A percentile compares a stretch with the other conserved stretches of the same genome.
Conservation (phyloP, 2,113 vertebrate genomes). For the Nesospiza acunhae region DNA sequence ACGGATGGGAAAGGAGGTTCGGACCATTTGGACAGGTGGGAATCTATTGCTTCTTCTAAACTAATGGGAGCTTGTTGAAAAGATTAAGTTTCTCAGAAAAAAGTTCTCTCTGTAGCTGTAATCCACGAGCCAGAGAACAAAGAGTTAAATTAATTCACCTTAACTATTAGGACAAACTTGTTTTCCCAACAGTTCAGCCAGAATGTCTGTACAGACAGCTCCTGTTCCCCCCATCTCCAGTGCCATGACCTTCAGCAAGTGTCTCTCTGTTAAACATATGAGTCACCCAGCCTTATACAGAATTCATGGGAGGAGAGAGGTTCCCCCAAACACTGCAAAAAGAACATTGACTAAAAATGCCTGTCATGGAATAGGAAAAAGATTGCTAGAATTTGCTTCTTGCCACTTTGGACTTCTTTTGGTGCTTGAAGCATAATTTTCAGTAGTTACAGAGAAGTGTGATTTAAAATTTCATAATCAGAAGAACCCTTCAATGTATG, state of each 20-base stretch:
- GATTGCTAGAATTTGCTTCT: neutral
- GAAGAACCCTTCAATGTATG: neutral
- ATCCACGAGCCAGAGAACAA: neutral
- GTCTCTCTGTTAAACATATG: neutral
- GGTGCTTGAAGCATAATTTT: neutral
- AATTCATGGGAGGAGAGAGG: neutral
- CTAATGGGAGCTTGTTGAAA: neutral
- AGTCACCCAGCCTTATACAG: neutral
- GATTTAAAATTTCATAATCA: slow-evolving; percentile 1
- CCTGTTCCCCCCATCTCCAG: neutral
- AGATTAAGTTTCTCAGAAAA: neutral
- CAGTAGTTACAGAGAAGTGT: neutral
- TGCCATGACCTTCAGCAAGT: neutral
- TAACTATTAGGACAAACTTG: neutral
- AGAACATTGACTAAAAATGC: neutral
- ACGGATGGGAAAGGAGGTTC: neutral
- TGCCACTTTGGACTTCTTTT: neutral
- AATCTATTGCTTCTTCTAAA: neutral
- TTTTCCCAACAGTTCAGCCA: neutral
- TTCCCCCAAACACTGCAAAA: neutral
- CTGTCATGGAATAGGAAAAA: neutral
- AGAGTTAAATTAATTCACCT: neutral
- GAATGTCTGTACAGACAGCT: neutral
- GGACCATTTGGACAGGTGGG: neutral
- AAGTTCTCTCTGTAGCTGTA: neutral